Evolutionary conservation across 2,113 vertebrate genomes (phyloP).

Genomic region (Bufo gargarizans): DNA sequence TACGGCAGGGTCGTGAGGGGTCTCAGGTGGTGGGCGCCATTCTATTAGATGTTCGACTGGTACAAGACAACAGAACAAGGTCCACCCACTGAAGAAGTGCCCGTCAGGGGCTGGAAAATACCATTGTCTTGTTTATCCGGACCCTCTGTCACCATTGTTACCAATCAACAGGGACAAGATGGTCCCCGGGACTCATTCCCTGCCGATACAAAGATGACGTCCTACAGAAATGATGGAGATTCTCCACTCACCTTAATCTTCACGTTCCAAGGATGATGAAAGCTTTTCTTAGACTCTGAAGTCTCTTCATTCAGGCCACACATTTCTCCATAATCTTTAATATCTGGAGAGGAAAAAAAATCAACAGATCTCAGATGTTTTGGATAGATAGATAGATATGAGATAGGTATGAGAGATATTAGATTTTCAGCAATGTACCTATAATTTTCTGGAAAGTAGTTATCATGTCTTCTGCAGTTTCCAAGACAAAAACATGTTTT

Average conservation of each 20-base stretch:
- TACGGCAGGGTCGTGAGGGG: no score
- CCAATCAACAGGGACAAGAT: background rate
- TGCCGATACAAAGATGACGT: background rate
- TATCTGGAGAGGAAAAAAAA: conserved; percentile 9
- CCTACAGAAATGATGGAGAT: background rate
- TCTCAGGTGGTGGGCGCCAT: no score
- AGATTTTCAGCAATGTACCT: conserved; percentile 68
- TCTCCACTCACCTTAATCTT: conserved; percentile 16
- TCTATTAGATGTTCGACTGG: no score
- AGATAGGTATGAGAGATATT: background rate
- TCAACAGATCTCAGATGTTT: background rate
- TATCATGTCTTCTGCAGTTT: conserved; percentile 66
- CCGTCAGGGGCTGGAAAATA: no score
- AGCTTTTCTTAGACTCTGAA: background rate
- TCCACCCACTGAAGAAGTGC: no score
- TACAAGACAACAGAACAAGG: no score
- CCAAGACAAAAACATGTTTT: conserved; percentile 75
- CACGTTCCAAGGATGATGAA: conserved; percentile 33
- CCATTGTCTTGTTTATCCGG: no score
- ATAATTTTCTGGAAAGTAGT: conserved; percentile 79
- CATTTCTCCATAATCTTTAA: conserved; percentile 29
- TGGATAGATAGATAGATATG: background rate
- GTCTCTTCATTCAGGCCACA: conserved; percentile 42
- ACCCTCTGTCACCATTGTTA: background rate
- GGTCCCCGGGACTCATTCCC: no score